These are phyloP conservation scores for Grus americana DNA, from an alignment of 2,113 vertebrate genomes.

Conservation along the genomic window DNA sequence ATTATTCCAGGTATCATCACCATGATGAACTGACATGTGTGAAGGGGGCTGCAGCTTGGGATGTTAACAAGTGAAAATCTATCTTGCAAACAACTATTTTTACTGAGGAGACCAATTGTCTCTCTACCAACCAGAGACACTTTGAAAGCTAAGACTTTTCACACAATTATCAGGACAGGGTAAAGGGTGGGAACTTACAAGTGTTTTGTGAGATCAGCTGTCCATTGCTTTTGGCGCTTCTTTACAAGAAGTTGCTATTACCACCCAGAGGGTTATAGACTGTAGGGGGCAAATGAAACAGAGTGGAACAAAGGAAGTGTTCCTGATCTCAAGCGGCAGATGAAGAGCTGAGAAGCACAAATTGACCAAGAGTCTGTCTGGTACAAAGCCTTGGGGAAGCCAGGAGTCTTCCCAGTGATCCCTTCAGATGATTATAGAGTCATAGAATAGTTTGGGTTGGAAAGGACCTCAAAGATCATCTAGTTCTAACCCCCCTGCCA, in stretches of 20 bases:
- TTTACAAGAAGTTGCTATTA: not conserved
- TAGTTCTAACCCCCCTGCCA: not conserved
- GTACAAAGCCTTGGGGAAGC: not conserved
- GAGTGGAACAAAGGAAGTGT: not conserved
- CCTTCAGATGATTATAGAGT: not conserved
- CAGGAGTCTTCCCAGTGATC: not conserved
- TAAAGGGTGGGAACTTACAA: not conserved
- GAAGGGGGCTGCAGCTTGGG: not conserved
- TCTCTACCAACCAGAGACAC: not conserved
- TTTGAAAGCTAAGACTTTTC: not conserved
- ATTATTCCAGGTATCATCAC: not conserved
- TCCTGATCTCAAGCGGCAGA: not conserved
- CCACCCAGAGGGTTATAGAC: not conserved
- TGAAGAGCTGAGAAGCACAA: not conserved
- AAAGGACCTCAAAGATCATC: not conserved
- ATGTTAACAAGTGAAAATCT: not conserved
- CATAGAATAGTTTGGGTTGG: not conserved
- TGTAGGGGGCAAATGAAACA: not conserved
- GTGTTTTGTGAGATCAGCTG: not conserved
- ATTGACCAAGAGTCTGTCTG: not conserved
- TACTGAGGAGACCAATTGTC: not conserved
- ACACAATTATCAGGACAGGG: not conserved
- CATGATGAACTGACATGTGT: not conserved
- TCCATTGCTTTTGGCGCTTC: not conserved
- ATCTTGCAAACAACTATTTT: not conserved